phyloP scores from a whole-genome alignment of 2,113 vertebrate genomes.

The Alethe castanea region DNA sequence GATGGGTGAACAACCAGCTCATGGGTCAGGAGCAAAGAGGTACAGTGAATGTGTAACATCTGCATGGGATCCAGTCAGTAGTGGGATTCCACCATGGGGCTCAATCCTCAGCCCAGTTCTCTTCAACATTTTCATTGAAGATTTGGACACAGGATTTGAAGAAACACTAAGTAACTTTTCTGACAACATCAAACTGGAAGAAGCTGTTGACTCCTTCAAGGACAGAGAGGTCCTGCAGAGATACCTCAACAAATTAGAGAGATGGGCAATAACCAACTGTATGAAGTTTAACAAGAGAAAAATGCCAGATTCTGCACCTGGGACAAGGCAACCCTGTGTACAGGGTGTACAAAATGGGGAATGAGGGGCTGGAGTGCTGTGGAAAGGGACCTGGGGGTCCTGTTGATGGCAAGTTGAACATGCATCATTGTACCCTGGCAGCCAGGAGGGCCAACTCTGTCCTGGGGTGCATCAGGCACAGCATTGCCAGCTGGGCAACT shows the following conservation, averaged over 20 bases:
- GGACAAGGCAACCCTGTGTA: fast-evolving
- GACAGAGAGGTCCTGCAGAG: background rate
- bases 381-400: background rate
- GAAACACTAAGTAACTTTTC: background rate
- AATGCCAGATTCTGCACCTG: background rate
- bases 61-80: background rate
- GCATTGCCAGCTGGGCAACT: fast-evolving
- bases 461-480: background rate
- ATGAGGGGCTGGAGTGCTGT: fast-evolving
- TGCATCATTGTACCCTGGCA: background rate
- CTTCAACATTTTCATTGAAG: background rate
- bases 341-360: background rate
- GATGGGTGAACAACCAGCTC: background rate
- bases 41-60: background rate
- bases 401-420: fast-evolving
- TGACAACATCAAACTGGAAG: background rate
- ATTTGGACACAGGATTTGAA: background rate
- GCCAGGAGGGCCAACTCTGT: fast-evolving
- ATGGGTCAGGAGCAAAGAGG: background rate
- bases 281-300: background rate
- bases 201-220: background rate
- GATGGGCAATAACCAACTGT: background rate
- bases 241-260: background rate
- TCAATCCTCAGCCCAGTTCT: background rate
- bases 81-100: background rate